Conservation (phyloP, 2,888 invertebrate genomes). For the Dolomedes plantarius region DNA sequence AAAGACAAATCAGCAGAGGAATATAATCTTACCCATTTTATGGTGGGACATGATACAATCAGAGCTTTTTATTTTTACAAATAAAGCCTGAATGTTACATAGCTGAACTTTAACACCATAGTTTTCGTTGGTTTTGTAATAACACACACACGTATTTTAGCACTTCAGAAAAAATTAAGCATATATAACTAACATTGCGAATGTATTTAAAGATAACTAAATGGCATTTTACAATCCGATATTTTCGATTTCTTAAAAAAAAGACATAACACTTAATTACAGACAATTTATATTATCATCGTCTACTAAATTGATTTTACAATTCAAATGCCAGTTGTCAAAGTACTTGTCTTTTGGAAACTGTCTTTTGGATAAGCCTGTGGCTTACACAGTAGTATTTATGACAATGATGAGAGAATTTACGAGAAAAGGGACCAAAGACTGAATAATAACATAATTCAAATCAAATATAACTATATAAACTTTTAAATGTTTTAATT, state of each 20-base stretch:
- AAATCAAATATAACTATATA: too few species aligned
- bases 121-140: not conserved
- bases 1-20: not conserved
- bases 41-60: conserved; percentile 67
- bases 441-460: too few species aligned
- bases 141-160: not conserved
- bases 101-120: not conserved
- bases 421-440: too few species aligned
- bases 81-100: not conserved
- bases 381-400: not conserved
- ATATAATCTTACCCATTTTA: conserved; percentile 56
- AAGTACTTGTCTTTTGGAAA: not conserved
- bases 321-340: conserved; percentile 6
- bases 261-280: not conserved
- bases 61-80: not conserved
- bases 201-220: too few species aligned
- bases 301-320: conserved; percentile 25
- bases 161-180: not conserved
- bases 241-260: not conserved
- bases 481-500: too few species aligned
- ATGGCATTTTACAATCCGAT: too few species aligned
- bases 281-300: not conserved
- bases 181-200: not conserved
- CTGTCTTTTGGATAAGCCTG: not conserved
- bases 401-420: too few species aligned